Evolutionary conservation across 1,140 invertebrate species (phyloP), one percentile per base, ranked within the genome.

Genomic region (Cherax destructor): DNA sequence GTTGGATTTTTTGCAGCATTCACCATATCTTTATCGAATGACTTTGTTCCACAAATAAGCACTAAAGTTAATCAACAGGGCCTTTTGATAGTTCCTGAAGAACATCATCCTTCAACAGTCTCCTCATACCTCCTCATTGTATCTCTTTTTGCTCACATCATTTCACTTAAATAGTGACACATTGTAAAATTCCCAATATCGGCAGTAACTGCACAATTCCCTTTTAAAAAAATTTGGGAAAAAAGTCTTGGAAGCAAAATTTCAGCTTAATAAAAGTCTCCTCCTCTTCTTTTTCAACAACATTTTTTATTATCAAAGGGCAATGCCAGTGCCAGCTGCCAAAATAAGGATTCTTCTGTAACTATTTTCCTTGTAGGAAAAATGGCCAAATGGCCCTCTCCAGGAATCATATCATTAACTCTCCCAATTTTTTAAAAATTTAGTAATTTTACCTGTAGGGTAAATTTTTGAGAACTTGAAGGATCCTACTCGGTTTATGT

Each of bases 181-280:
- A 96, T 95, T 83, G 94, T 94, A 93, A 97, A 97, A 95, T 97
- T 97, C 96, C n/a, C 96, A 97, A 94, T 94, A 96, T 18, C 93
- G 93, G 72, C 94, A 94, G 92, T 95, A 95, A 41, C 94, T 92
- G 93, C 96, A 95, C 7, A 97, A 93, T 91, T 96, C 94, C 78
- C 93, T 93, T 96, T 95, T 61, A 96, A 94, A 59, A 96, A 94
- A 84, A 97, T 95, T 87, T 95, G 94, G 74, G 95, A n/a, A 92
- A 69, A 95, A 94, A 81, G 93, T 94, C 92, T 94, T 94, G 94
- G 95, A 96, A 92, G 95, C 96, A 94, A 95, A 97, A 79, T 95
- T n/a, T 94, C 56, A 97, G 94, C 79, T 94, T 94, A 61, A 97
- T 93, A 93, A 95, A 94, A 7, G 95, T 96, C 74, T 96, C 95